A percentile compares a stretch with the other conserved stretches of the same genome.
phyloP scores from a whole-genome alignment of 2,113 vertebrate genomes.

The Corapipo altera region DNA sequence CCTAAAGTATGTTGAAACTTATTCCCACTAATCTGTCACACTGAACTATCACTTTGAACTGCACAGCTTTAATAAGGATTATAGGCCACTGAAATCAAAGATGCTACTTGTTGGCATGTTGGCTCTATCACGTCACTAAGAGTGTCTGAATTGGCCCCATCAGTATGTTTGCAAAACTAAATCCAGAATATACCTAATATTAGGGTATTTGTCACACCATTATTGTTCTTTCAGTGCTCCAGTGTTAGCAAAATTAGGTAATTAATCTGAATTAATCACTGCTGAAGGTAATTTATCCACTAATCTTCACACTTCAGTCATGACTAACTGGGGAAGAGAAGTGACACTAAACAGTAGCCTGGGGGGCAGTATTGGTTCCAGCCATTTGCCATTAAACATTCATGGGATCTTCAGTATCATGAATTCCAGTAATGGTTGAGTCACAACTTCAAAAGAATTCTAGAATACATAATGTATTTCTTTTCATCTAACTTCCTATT shows the following conservation, averaged over 20 bases:
- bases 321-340: not conserved
- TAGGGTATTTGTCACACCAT: not conserved
- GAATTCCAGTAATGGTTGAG: not conserved
- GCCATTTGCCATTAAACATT: not conserved
- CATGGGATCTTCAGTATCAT: not conserved
- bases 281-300: not conserved
- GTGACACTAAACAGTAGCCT: not conserved
- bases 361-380: not conserved
- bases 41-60: not conserved
- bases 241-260: not conserved
- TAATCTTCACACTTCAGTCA: not conserved
- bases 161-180: not conserved
- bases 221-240: not conserved
- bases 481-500: not conserved
- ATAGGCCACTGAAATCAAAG: not conserved
- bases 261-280: not conserved
- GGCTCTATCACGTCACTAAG: not conserved
- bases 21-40: not conserved
- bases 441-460: not conserved
- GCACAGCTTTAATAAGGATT: not conserved
- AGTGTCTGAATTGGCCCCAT: not conserved
- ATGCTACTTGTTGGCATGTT: fast-evolving
- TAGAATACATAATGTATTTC: not conserved
- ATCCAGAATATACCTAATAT: not conserved
- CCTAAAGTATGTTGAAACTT: not conserved